Evolutionary conservation across 2,888 invertebrate genomes (phyloP).

Genomic region (Halocaridina rubra): DNA sequence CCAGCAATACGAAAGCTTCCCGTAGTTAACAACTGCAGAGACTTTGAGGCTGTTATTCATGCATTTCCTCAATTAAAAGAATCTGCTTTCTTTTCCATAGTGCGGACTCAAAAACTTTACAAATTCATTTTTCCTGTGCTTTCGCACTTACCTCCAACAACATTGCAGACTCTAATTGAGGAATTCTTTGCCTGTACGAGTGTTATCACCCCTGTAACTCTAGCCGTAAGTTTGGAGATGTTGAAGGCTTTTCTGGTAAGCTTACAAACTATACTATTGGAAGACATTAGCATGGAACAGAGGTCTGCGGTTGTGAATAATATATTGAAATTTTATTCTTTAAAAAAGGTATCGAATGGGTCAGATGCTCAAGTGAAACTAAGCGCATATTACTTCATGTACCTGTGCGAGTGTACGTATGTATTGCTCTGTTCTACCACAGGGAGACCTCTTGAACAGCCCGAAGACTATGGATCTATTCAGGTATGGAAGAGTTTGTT

Average conservation of each 20-base stretch:
- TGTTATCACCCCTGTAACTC: slow-evolving; percentile 37
- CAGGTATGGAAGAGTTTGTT: slow-evolving; percentile 18
- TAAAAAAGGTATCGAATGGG: not conserved
- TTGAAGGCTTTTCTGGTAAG: slow-evolving; percentile 20
- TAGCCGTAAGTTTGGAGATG: slow-evolving; percentile 27
- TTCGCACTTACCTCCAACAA: not conserved
- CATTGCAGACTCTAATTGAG: not conserved
- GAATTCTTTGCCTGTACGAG: slow-evolving; percentile 7
- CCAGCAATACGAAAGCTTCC: slow-evolving; percentile 6
- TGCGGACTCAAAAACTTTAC: slow-evolving; percentile 29
- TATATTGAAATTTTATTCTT: not conserved
- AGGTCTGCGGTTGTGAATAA: not conserved
- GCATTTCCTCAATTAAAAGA: slow-evolving; percentile 23
- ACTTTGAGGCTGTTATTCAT: slow-evolving; percentile 10
- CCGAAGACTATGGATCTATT: not conserved
- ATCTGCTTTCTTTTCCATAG: slow-evolving; percentile 27
- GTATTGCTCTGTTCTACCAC: not conserved
- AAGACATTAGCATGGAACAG: not conserved
- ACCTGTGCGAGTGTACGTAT: slow-evolving; percentile 24
- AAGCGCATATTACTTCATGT: slow-evolving; percentile 40
- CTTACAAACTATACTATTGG: not conserved
- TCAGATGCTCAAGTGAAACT: not conserved
- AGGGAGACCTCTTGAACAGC: not conserved
- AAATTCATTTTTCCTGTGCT: slow-evolving; percentile 11
- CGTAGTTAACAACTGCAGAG: not conserved